These are phyloP conservation scores for Pentalonia nigronervosa DNA, from an alignment of 1,140 invertebrate species.

Conservation along the genomic window DNA sequence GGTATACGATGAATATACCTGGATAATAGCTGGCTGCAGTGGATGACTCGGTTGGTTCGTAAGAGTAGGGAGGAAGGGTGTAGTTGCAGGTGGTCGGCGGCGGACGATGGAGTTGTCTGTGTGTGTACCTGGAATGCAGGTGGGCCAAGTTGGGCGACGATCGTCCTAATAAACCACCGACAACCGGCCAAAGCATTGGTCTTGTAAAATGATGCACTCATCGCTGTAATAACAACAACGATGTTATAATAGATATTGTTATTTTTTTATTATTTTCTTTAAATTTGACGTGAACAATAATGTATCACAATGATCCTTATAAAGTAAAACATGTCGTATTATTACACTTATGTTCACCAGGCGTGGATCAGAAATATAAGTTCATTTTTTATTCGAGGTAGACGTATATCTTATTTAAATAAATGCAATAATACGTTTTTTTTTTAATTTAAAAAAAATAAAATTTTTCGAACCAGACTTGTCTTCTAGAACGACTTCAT, in stretches of 20 bases:
- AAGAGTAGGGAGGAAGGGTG: background rate
- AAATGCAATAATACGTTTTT: background rate
- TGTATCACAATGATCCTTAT: background rate
- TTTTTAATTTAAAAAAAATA: background rate
- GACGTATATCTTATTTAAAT: background rate
- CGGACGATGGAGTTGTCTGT: slow-evolving; percentile 9
- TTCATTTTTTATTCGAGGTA: background rate
- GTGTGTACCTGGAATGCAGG: slow-evolving; percentile 31
- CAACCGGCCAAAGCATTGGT: background rate
- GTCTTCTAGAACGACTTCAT: background rate
- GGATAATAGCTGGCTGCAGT: background rate
- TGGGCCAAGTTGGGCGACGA: slow-evolving; percentile 20
- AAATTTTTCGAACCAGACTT: background rate
- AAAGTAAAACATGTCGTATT: background rate
- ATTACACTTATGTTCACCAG: background rate
- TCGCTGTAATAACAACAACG: slow-evolving; percentile 6
- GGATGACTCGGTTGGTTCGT: background rate
- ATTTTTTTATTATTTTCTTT: slow-evolving; percentile 6
- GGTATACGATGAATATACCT: background rate
- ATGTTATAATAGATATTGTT: background rate
- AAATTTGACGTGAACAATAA: background rate
- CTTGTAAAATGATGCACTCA: background rate
- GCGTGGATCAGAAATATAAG: background rate
- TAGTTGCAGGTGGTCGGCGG: slow-evolving; percentile 40
- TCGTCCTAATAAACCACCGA: slow-evolving; percentile 37